Percentiles rank a stretch among this genome's conserved stretches.
phyloP scores from a whole-genome alignment of 2,113 vertebrate genomes.

The Pogona vitticeps region DNA sequence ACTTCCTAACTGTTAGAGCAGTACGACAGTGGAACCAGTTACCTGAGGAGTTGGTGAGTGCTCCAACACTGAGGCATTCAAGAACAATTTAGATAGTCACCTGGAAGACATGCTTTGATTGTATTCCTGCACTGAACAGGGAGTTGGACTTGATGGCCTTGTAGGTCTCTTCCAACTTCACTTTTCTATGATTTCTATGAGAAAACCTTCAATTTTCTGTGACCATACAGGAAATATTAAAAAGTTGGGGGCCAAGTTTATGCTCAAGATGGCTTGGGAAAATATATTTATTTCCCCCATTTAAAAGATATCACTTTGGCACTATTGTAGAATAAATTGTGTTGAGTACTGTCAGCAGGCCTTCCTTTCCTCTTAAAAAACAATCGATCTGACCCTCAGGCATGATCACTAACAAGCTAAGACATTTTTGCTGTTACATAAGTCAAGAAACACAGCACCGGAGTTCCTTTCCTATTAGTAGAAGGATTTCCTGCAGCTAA shows the following conservation, averaged over 20 bases:
- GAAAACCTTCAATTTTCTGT: no score
- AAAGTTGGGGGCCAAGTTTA: neutral
- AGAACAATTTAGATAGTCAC: no score
- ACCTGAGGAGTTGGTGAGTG: no score
- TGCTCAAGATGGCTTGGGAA: neutral
- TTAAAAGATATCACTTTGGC: neutral
- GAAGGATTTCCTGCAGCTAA: slow-evolving; percentile 5
- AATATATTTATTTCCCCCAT: neutral
- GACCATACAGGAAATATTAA: no score
- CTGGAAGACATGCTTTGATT: no score
- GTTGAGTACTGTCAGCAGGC: neutral
- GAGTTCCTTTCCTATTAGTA: neutral
- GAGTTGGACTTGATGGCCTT: no score
- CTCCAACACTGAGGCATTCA: no score
- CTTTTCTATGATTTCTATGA: no score
- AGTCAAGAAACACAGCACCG: neutral
- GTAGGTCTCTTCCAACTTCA: no score
- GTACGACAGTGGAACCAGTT: no score
- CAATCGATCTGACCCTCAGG: neutral
- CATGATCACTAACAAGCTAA: slow-evolving; percentile 9
- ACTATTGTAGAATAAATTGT: neutral
- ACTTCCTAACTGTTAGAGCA: no score
- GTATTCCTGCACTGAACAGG: no score
- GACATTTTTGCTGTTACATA: neutral
- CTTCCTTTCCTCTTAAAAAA: neutral